A percentile compares a stretch with the other conserved stretches of the same genome.
phyloP scores from a whole-genome alignment of 2,888 invertebrate genomes.

The Harpalus rufipes region DNA sequence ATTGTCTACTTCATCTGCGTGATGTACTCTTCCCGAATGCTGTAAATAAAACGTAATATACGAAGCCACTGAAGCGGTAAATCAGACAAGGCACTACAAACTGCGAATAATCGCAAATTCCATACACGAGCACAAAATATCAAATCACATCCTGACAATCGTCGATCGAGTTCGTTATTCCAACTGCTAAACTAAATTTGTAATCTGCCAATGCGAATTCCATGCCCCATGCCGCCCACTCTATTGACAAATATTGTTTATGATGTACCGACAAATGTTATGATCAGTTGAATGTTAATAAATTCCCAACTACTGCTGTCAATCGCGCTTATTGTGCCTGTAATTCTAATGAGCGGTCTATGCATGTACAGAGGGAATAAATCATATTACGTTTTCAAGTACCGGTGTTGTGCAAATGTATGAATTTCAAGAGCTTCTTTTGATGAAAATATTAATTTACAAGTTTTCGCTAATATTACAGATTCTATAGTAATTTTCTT shows the following conservation, averaged over 20 bases:
- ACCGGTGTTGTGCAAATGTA: neutral
- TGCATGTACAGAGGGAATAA: neutral
- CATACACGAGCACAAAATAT: constrained; percentile 32
- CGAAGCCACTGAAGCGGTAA: constrained; percentile 22
- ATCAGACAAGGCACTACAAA: constrained; percentile 30
- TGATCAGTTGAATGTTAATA: constrained; percentile 41
- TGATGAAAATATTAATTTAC: constrained; percentile 23
- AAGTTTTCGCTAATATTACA: neutral
- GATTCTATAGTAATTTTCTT: neutral
- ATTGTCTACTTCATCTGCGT: neutral
- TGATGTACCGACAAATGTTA: constrained; percentile 19
- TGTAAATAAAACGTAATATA: constrained; percentile 14
- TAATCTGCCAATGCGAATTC: constrained; percentile 12
- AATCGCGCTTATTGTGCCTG: neutral
- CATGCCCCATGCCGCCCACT: neutral
- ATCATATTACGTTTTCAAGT: neutral
- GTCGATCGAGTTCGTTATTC: constrained; percentile 35
- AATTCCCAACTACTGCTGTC: neutral
- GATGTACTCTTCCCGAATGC: neutral
- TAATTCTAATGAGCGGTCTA: constrained; percentile 20
- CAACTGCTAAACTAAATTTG: constrained; percentile 39
- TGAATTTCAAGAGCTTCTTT: constrained; percentile 6
- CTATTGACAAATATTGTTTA: constrained; percentile 46
- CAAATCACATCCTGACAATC: constrained; percentile 44
- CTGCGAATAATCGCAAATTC: constrained; percentile 30